Conservation (phyloP, 1,140 invertebrate species). For the Micrasema minimum region DNA sequence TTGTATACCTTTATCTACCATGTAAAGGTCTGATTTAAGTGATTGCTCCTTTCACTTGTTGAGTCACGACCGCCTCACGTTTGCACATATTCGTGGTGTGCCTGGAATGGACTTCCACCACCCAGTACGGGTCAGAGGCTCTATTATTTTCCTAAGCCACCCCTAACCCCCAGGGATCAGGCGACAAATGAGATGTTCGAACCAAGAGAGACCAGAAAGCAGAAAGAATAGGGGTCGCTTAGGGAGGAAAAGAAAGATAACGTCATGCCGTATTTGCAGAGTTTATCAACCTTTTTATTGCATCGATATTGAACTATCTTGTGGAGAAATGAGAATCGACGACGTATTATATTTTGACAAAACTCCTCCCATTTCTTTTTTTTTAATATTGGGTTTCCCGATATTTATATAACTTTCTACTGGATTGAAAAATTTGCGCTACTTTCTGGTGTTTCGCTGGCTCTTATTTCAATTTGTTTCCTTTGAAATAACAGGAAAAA, state of each 20-base stretch:
- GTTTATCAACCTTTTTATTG: slow-evolving; percentile 34
- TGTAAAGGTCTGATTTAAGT: no score
- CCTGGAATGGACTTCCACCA: slow-evolving; percentile 15
- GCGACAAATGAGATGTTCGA: slow-evolving; percentile 48
- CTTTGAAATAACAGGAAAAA: no score
- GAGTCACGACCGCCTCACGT: neutral
- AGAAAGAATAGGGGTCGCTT: slow-evolving; percentile 11
- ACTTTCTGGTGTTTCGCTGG: no score
- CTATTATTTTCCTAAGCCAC: slow-evolving; percentile 48
- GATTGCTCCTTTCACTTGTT: slow-evolving; percentile 16
- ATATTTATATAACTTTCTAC: no score
- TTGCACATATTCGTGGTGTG: slow-evolving; percentile 5
- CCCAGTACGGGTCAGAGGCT: slow-evolving; percentile 35
- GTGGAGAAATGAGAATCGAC: no score
- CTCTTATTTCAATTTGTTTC: no score
- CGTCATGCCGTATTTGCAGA: slow-evolving; percentile 21
- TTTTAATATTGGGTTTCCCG: no score
- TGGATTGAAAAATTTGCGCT: no score
- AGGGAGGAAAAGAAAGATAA: neutral
- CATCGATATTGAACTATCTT: neutral
- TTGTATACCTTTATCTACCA: no score
- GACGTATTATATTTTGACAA: no score
- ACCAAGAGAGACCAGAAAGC: slow-evolving; percentile 16
- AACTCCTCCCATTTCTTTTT: no score
- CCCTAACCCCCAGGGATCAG: slow-evolving; percentile 40